These are phyloP conservation scores for Eristalinus aeneus DNA, from an alignment of 2,888 invertebrate genomes.

Conservation along the genomic window DNA sequence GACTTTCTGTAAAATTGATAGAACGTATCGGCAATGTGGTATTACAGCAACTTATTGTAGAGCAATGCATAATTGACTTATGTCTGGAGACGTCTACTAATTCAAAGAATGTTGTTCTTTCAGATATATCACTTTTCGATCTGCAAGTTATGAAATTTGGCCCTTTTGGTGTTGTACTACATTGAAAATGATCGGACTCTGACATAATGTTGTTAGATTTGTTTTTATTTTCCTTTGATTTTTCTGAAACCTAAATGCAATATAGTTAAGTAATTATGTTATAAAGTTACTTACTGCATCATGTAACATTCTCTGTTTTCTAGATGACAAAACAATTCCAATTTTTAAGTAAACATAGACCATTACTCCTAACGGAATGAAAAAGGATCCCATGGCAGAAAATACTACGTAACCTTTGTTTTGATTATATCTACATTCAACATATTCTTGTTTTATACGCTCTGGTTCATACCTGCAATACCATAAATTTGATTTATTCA, in stretches of 20 bases:
- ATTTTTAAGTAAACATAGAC: constrained; percentile 96
- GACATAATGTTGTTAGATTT: constrained; percentile 78
- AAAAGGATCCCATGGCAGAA: constrained; percentile 98
- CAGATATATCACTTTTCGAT: constrained; percentile 27
- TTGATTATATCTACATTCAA: constrained; percentile 92
- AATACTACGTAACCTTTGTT: constrained; percentile 96
- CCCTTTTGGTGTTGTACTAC: constrained; percentile 73
- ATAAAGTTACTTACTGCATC: constrained; percentile 80
- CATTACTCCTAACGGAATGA: constrained; percentile 97
- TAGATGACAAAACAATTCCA: constrained; percentile 90
- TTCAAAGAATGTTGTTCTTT: constrained; percentile 78
- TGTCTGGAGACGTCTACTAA: constrained; percentile 77
- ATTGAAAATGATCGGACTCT: constrained; percentile 77
- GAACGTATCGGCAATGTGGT: constrained; percentile 72
- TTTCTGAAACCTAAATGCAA: constrained; percentile 76
- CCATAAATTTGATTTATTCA: background rate
- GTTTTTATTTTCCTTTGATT: constrained; percentile 77
- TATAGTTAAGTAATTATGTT: background rate
- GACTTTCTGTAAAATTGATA: constrained; percentile 75
- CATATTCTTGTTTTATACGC: constrained; percentile 82
- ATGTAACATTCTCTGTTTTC: constrained; percentile 87
- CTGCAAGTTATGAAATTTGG: constrained; percentile 71
- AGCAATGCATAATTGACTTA: constrained; percentile 76
- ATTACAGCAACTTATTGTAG: constrained; percentile 76
- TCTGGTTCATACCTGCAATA: constrained; percentile 87